Evolutionary conservation across 1,140 invertebrate genomes (phyloP), one percentile per base, ranked within the genome.

Genomic region (Dreissena rostriformis): DNA sequence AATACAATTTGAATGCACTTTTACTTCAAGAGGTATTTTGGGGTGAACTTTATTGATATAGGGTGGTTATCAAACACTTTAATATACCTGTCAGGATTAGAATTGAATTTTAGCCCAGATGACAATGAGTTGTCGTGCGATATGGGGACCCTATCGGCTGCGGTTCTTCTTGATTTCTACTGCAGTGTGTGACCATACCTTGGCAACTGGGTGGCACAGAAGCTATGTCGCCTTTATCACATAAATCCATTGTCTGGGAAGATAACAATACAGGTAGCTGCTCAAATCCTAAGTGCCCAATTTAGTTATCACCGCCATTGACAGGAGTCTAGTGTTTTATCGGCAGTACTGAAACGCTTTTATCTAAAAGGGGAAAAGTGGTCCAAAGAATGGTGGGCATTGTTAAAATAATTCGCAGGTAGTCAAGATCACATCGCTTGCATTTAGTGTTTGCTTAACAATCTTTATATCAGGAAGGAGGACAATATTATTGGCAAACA

Each of bases 251-350:
- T 81, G 79, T 81, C 53, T 81, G 15, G 28, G 19, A 24, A 65
- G 79, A 81, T 81, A 81, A 81, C 79, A 81, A 81, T 81, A 66
- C 79, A 15, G 76, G 68, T 73, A 51, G 63, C 79, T 57, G 12
- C 8, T 68, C 79, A 71, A 81, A 73, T 73, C 79, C 57, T 26
- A 53, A 81, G 79, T 66, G 70, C 22, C 53, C 79, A 72, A 81
- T 65, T 81, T 81, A 73, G 26, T 61, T 81, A 72, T 72, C 71
- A 73, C 39, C 24, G 51, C 28, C 39, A 81, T 81, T 81, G 68
- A 81, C 79, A 81, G 53, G 61, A 80, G 65, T 71, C 49, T 68
- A 80, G 55, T 70, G 66, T 80, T 80, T 80, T 80, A 80, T 80
- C 77, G 55, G 67, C 17, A 24, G 52, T 26, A 4, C 57, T 61